Percentiles rank a stretch among this genome's conserved stretches.
These are phyloP conservation scores for Amiota communis DNA, from an alignment of 2,888 invertebrate species.

Conservation along the genomic window DNA sequence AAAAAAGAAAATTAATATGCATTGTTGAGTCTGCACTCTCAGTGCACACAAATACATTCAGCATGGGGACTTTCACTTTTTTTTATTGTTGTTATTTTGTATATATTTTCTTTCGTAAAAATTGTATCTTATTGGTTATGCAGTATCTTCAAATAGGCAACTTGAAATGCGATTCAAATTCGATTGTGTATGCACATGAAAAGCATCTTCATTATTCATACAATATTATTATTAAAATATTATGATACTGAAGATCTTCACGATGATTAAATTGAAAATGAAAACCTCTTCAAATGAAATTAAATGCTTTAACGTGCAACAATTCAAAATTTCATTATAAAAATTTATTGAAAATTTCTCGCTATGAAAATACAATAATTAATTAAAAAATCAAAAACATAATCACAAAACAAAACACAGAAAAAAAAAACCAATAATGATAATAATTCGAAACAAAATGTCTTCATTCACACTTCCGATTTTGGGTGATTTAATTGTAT, in stretches of 20 bases:
- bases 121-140: neutral
- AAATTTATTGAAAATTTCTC: neutral
- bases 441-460: neutral
- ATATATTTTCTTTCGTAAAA: neutral
- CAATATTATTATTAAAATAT: neutral
- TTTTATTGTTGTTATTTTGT: neutral
- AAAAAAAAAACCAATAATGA: neutral
- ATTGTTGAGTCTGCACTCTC: conserved; percentile 4
- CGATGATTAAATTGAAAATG: neutral
- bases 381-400: neutral
- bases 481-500: neutral
- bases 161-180: neutral
- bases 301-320: conserved; percentile 16
- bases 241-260: neutral
- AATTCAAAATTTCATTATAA: conserved; percentile 3
- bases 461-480: conserved; percentile 22
- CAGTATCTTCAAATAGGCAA: neutral
- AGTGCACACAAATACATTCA: conserved; percentile 1
- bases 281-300: conserved; percentile 5
- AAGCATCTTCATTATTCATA: neutral
- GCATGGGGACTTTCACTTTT: conserved; percentile 20
- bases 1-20: conserved; percentile 19
- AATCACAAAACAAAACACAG: neutral
- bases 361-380: neutral
- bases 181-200: neutral